Conservation (phyloP, 2,113 vertebrate genomes). For the Hemicordylus capensis region DNA sequence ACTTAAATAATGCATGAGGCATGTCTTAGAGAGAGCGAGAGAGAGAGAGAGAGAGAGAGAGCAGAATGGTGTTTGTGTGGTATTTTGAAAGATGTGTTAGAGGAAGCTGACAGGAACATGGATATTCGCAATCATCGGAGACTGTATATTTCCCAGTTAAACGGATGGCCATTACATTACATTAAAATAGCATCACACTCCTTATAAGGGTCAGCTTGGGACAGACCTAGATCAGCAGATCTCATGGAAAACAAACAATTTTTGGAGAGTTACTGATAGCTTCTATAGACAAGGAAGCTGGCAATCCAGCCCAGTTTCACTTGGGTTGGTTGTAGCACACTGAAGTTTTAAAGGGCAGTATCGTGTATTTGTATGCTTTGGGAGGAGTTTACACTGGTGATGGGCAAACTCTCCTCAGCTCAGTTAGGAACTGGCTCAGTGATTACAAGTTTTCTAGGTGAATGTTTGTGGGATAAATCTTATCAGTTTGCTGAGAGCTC, state of each 20-base stretch:
- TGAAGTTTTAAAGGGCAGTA: background rate
- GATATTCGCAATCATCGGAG: background rate
- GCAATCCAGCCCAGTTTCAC: background rate
- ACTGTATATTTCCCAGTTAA: conserved; percentile 14
- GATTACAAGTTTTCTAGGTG: background rate
- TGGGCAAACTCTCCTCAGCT: background rate
- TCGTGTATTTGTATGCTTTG: background rate
- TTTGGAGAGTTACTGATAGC: background rate
- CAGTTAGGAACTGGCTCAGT: background rate
- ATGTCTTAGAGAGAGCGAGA: background rate
- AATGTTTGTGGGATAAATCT: background rate
- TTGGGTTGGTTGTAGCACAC: background rate
- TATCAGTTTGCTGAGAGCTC: background rate
- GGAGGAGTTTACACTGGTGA: background rate
- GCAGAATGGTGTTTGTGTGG: background rate
- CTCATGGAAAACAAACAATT: background rate
- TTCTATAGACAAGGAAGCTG: no score
- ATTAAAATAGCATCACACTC: background rate
- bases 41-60: background rate
- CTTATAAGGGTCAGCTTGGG: background rate
- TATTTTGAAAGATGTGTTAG: conserved; percentile 11
- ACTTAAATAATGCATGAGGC: conserved; percentile 14
- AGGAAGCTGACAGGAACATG: background rate
- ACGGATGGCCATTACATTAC: conserved; percentile 1
- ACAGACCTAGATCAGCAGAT: background rate